Conservation (phyloP, 1,140 invertebrate species). For the Andricus grossulariae region DNA sequence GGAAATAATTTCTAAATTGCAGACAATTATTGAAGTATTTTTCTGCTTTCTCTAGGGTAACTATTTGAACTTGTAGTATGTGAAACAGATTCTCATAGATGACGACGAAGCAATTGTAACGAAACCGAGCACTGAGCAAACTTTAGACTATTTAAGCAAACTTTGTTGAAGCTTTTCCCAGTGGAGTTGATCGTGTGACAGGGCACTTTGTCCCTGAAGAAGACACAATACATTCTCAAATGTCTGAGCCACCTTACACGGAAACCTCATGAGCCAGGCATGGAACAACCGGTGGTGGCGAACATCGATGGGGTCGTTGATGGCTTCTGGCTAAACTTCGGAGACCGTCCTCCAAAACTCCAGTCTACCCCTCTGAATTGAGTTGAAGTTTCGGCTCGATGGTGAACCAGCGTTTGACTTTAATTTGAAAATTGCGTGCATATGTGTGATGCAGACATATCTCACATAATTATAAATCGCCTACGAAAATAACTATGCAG, state of each 20-base stretch:
- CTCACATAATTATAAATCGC: too few relatives aligned
- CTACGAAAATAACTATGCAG: too few relatives aligned
- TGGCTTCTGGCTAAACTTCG: slow-evolving; percentile 60
- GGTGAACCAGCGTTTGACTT: slow-evolving; percentile 43
- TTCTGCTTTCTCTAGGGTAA: background rate
- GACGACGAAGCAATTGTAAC: background rate
- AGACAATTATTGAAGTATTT: background rate
- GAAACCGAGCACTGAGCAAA: background rate
- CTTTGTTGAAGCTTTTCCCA: slow-evolving; percentile 5
- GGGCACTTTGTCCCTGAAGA: slow-evolving; percentile 12
- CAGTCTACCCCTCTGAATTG: slow-evolving; percentile 8
- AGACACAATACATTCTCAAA: slow-evolving; percentile 14
- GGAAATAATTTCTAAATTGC: background rate
- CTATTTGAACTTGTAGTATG: background rate
- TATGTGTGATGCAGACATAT: background rate
- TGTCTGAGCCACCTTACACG: slow-evolving; percentile 11
- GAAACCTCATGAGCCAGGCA: slow-evolving; percentile 22
- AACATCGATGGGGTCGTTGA: slow-evolving; percentile 53
- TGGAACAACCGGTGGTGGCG: slow-evolving; percentile 35
- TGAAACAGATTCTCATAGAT: background rate
- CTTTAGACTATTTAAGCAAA: slow-evolving; percentile 9
- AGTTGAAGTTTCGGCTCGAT: slow-evolving; percentile 12
- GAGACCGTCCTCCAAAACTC: slow-evolving; percentile 19
- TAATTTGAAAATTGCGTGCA: slow-evolving; percentile 56
- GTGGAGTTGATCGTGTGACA: slow-evolving; percentile 19